Base-by-base conservation (phyloP, 1,140 invertebrate genomes). In the Plodia interpunctella region DNA sequence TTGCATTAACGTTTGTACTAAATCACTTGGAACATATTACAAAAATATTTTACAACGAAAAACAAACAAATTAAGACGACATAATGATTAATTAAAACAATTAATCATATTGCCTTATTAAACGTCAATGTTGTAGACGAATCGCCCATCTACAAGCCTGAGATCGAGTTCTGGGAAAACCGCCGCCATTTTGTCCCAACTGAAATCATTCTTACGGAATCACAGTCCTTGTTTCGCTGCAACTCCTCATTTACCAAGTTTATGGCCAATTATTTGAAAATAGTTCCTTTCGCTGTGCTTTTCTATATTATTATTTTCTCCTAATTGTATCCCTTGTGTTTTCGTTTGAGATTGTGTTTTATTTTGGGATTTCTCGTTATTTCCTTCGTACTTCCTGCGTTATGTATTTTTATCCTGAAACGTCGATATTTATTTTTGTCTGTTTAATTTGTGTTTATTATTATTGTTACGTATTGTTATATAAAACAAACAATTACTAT, bases 181-280 rank as follows among this genome's bases (percentile, higher is more conserved):
- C 2, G 38, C 38, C 38, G 38, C 38, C 38, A 44, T 44, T 44
- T 44, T 44, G 38, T 44, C 38, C 38, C 38, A 4, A 15, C 38
- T 44, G 38, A 17, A 44, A 15, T 44, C 38, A 44, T 44, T 32
- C 30, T 32, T 44, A 44, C 38, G 38, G 32, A 35, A 35, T 25
- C 21, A 32, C 30, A 32, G 30, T 32, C 38, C 4, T n/a, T 44
- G 38, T 44, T 44, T 44, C 10, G 15, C 38, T 44, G 38, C 10
- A 44, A 44, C 51, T 15, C 19, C 50, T 32, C 65, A 68, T 70
- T 76, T 70, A 72, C 61, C 58, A 61, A 49, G 60, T 82, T 83
- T 80, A 83, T 72, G 54, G 68, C 72, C 80, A 79, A 79, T 83
- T 80, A 78, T 71, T 62, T 59, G 56, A 58, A 67, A 69, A 70